phyloP scores from a whole-genome alignment of 2,797 vertebrate genomes.

The Novumbra hubbsi region DNA sequence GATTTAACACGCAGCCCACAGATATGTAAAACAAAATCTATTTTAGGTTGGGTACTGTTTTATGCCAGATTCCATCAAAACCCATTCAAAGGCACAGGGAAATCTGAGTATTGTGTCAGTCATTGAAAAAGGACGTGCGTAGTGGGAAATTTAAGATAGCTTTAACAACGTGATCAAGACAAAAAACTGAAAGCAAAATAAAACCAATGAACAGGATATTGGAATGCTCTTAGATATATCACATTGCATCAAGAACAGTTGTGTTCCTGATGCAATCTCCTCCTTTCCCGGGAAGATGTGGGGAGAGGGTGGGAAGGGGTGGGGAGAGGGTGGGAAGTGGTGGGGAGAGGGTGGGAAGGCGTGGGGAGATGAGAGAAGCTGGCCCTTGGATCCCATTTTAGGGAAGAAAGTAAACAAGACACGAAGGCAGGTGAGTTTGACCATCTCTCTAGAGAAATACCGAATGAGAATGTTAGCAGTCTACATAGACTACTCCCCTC shows the following conservation, averaged over 20 bases:
- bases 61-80: neutral
- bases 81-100: neutral
- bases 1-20: neutral
- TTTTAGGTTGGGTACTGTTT: neutral
- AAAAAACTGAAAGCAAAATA: conserved; percentile 23
- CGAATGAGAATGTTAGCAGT: conserved; percentile 48
- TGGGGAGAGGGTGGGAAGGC: conserved; percentile 7
- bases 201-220: conserved; percentile 21
- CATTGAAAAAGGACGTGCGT: neutral
- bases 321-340: conserved; percentile 26
- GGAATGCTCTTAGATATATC: conserved; percentile 37
- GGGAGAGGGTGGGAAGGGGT: conserved; percentile 11
- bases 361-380: conserved; percentile 33
- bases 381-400: conserved; percentile 61
- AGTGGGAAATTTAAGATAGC: conserved; percentile 22
- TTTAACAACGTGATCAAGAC: conserved; percentile 27
- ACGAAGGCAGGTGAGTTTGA: conserved; percentile 69
- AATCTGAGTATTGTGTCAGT: neutral
- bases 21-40: too few species aligned
- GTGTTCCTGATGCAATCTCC: conserved; percentile 22
- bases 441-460: conserved; percentile 58
- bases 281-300: conserved; percentile 25
- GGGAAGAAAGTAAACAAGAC: conserved; percentile 64
- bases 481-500: conserved; percentile 14
- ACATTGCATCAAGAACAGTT: conserved; percentile 18